Conservation (phyloP, 2,797 vertebrate genomes). For the Lophius americanus region DNA sequence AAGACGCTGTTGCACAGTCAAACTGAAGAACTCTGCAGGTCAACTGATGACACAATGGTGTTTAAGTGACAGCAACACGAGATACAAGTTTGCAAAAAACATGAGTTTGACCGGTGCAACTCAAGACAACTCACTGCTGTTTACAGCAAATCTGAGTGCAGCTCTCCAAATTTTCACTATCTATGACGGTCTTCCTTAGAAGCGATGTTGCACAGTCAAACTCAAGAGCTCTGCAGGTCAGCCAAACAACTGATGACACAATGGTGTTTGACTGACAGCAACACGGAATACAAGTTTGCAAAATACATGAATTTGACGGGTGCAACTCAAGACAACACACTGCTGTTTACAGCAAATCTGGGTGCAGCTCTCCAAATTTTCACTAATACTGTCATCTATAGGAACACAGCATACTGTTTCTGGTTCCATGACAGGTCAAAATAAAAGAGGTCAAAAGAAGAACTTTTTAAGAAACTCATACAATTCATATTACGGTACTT, state of each 20-base stretch:
- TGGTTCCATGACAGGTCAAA: slow-evolving; percentile 17
- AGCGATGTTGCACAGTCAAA: too few species aligned
- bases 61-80: slow-evolving; percentile 38
- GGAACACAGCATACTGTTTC: neutral
- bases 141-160: slow-evolving; percentile 18
- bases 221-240: slow-evolving; percentile 23
- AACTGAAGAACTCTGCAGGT: slow-evolving; percentile 24
- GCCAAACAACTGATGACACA: slow-evolving; percentile 31
- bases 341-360: slow-evolving; percentile 13
- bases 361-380: slow-evolving; percentile 21
- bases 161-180: slow-evolving; percentile 28
- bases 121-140: slow-evolving; percentile 1
- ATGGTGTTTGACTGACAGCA: slow-evolving; percentile 38
- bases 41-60: slow-evolving; percentile 17
- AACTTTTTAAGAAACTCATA: slow-evolving; percentile 29
- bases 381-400: slow-evolving; percentile 18
- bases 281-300: slow-evolving; percentile 12
- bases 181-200: slow-evolving; percentile 34
- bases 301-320: slow-evolving; percentile 32
- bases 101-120: slow-evolving; percentile 25
- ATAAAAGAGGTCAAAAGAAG: slow-evolving; percentile 6
- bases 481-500: slow-evolving; percentile 7
- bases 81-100: slow-evolving; percentile 21
- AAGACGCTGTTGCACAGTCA: slow-evolving; percentile 17
- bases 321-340: slow-evolving; percentile 15